Percentiles rank a stretch among this genome's conserved stretches.
These are phyloP conservation scores for Herpetotheres cachinnans DNA, from an alignment of 2,113 vertebrate species.

Conservation along the genomic window DNA sequence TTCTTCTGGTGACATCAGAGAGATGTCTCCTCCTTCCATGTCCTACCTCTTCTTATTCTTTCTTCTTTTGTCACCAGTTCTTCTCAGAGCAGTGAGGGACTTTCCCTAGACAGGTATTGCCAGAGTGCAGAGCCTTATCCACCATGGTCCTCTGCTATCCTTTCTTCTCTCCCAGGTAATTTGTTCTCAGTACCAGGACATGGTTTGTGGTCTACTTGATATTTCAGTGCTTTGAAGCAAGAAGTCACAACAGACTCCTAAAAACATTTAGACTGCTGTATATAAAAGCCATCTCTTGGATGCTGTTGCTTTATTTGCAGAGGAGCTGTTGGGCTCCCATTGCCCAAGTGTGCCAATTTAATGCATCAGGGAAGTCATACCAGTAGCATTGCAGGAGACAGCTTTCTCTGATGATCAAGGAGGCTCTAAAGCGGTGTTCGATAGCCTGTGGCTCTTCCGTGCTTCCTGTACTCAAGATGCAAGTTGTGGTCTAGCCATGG, in stretches of 20 bases:
- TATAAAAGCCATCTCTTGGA: not conserved
- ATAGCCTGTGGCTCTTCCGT: not conserved
- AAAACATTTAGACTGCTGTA: not conserved
- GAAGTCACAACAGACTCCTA: not conserved
- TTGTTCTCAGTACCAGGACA: not conserved
- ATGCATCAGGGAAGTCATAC: not conserved
- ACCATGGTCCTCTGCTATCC: not conserved
- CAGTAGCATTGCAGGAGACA: not conserved
- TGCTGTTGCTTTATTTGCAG: not conserved
- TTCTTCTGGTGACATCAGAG: not conserved
- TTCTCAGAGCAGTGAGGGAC: not conserved
- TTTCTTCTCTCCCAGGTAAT: not conserved
- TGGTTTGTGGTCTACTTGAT: not conserved
- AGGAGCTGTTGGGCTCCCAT: not conserved
- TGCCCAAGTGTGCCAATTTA: not conserved
- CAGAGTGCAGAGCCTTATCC: accelerated
- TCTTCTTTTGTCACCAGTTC: not conserved
- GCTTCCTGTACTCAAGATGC: not conserved
- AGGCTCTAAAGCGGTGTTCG: not conserved
- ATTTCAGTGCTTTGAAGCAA: not conserved
- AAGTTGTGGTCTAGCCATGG: not conserved
- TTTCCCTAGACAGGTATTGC: not conserved
- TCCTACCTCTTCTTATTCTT: not conserved
- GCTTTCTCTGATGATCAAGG: not conserved
- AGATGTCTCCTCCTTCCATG: not conserved